Evolutionary conservation across 2,888 invertebrate genomes (phyloP), one percentile per base, ranked within the genome.

Genomic region (Crocallis elinguaria): DNA sequence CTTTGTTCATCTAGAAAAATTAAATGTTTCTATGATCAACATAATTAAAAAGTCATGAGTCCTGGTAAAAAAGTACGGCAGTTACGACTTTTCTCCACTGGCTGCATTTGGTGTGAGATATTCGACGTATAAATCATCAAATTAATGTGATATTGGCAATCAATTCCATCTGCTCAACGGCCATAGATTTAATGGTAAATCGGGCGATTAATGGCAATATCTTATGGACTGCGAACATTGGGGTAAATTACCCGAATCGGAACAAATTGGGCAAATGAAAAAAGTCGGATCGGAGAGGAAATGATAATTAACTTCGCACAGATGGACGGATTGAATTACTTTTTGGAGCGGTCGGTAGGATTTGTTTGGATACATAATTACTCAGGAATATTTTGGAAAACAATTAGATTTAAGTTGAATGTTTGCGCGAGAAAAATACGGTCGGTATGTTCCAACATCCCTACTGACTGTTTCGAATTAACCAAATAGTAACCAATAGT

Each of bases 191-290:
- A 55, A 59, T 51, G 54, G 50, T 43, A 58, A 61, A 64, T 63
- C 57, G 55, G 52, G 49, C 57, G 50, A 45, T 59, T 57, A 64
- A 61, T 61, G 54, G 58, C 56, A 32, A 58, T 59, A 57, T 59
- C 57, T 61, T 64, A 61, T 61, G 58, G 54, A 50, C 57, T 60
- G 55, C 51, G 52, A 59, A 57, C 58, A 60, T 57, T 37, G 54
- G 52, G 29, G 46, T 56, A 56, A 60, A 60, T 60, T 60, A 60
- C 56, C 52, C 60, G 52, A 45, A 44, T 44, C 19, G 33, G 49
- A 56, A 57, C 52, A 54, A 60, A 60, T 57, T 60, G 50, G 43
- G 55, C 44, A 57, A 60, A 54, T 54, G 48, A 54, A 54, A 54
- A 54, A 54, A 54, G 43, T 44, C 48, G 38, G 38, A 45, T 32